Evolutionary conservation across 2,113 vertebrate genomes (phyloP).

Genomic region (Bos javanicus): DNA sequence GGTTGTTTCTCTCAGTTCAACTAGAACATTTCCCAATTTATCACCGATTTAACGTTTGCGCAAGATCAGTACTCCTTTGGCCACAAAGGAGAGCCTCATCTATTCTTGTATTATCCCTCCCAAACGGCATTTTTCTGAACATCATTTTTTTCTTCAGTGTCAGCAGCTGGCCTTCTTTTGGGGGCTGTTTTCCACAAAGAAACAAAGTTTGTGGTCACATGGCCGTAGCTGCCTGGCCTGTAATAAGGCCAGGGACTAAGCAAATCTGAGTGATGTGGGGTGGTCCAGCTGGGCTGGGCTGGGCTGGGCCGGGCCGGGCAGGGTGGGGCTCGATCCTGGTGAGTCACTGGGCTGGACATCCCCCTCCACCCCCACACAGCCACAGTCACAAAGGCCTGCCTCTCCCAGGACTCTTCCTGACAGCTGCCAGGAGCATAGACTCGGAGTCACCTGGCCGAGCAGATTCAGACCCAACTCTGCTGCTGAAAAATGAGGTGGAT

Average conservation of each 20-base stretch:
- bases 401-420: background rate
- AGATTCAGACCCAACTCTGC: background rate
- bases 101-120: accelerated
- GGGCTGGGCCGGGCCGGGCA: background rate
- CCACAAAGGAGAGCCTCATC: background rate
- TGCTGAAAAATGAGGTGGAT: accelerated
- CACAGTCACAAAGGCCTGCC: background rate
- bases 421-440: background rate
- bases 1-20: background rate
- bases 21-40: background rate
- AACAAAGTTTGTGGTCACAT: background rate
- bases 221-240: background rate
- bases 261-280: background rate
- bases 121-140: accelerated
- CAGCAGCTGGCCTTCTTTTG: background rate
- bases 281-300: background rate
- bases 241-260: background rate
- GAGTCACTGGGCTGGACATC: background rate
- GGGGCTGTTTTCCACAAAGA: background rate
- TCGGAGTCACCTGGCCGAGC: accelerated
- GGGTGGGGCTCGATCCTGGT: background rate
- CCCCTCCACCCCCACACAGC: background rate
- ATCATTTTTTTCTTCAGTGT: background rate
- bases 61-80: background rate
- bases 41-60: accelerated